These are phyloP conservation scores for Spondyliosoma cantharus DNA, from an alignment of 2,797 vertebrate genomes.

Conservation along the genomic window DNA sequence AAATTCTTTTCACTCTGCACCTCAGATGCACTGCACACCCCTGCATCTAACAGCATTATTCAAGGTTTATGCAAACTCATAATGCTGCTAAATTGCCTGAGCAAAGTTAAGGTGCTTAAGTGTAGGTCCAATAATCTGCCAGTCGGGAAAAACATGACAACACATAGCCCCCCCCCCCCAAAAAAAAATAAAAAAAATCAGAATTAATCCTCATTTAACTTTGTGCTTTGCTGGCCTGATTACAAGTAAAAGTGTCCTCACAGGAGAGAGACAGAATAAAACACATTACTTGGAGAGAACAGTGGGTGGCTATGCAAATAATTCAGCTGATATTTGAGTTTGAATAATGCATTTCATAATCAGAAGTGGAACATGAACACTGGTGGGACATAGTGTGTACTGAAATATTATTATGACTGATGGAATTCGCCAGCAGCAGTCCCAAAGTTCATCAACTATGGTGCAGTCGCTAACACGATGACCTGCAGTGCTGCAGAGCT, in stretches of 20 bases:
- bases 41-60: conserved; percentile 47
- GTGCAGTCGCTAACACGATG: conserved; percentile 36
- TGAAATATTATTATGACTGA: conserved; percentile 59
- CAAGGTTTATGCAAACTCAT: conserved; percentile 64
- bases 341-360: conserved; percentile 81
- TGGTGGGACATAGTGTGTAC: conserved; percentile 61
- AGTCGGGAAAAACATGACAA: conserved; percentile 62
- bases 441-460: conserved; percentile 59
- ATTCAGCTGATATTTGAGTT: conserved; percentile 61
- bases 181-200: conserved; percentile 12
- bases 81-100: conserved; percentile 61
- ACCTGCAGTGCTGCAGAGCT: conserved; percentile 36
- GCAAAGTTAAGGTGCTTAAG: conserved; percentile 64
- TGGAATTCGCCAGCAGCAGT: conserved; percentile 65
- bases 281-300: conserved; percentile 56
- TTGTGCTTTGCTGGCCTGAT: conserved; percentile 51
- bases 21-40: conserved; percentile 23
- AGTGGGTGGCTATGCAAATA: conserved; percentile 72
- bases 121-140: conserved; percentile 52
- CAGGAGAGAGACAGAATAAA: conserved; percentile 33
- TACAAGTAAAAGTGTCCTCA: conserved; percentile 33
- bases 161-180: conserved; percentile 5
- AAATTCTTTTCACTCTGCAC: conserved; percentile 24
- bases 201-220: conserved; percentile 56
- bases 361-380: conserved; percentile 67